Evolutionary conservation across 2,888 invertebrate species (phyloP).

Genomic region (Ennomos erosarius): DNA sequence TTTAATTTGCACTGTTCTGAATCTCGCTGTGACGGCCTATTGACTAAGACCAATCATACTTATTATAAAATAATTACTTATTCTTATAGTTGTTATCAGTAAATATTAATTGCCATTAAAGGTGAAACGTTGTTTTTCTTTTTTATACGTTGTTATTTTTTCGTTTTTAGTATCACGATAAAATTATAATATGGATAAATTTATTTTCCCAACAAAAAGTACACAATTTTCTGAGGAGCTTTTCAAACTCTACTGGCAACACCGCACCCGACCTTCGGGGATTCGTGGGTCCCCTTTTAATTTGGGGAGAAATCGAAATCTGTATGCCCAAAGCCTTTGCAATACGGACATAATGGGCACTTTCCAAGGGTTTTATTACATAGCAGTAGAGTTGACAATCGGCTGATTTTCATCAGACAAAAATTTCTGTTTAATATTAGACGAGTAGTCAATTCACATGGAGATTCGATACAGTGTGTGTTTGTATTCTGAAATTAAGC

Average conservation of each 20-base stretch:
- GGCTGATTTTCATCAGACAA: constrained; percentile 9
- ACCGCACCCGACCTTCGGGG: constrained; percentile 52
- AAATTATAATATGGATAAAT: no score
- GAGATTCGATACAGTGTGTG: constrained; percentile 19
- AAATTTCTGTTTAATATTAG: constrained; percentile 29
- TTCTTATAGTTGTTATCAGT: no score
- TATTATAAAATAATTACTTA: no score
- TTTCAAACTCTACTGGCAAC: constrained; percentile 15
- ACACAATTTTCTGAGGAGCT: no score
- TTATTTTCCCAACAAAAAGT: no score
- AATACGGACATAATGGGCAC: constrained; percentile 38
- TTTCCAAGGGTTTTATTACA: constrained; percentile 36
- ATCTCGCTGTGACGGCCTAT: no score
- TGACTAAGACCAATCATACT: no score
- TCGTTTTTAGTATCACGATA: no score
- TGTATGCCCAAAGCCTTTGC: constrained; percentile 41
- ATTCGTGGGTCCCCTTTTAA: constrained; percentile 62
- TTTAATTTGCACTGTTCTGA: no score
- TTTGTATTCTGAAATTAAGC: constrained; percentile 14
- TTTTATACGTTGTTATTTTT: no score
- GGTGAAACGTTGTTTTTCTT: no score
- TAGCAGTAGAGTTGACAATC: constrained; percentile 37
- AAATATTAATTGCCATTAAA: no score
- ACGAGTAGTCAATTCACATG: constrained; percentile 24
- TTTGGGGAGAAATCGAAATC: constrained; percentile 64